These are phyloP conservation scores for Scolopax mira DNA, from an alignment of 2,113 vertebrate species.

Conservation along the genomic window DNA sequence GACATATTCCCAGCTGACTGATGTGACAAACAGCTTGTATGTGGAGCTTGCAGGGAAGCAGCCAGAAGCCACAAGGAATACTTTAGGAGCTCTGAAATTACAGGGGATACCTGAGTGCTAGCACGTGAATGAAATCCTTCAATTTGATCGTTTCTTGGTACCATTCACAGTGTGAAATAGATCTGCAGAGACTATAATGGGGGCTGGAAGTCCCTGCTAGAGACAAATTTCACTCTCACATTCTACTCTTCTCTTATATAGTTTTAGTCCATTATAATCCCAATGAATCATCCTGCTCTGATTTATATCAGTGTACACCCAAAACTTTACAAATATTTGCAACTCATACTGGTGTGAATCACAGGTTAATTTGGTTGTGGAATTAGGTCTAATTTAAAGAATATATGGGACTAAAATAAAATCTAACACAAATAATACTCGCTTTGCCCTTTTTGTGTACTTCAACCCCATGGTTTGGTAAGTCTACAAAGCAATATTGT, in stretches of 20 bases:
- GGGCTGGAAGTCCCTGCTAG: neutral
- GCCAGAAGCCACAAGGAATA: neutral
- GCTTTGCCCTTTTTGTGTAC: neutral
- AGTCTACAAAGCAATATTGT: neutral
- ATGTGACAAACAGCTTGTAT: rapidly evolving
- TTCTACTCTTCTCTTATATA: neutral
- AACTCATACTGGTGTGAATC: neutral
- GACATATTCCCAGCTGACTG: neutral
- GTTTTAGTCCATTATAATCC: neutral
- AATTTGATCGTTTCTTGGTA: neutral
- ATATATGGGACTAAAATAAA: neutral
- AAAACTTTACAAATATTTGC: neutral
- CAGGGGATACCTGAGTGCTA: neutral
- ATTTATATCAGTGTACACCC: neutral
- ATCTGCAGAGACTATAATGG: neutral
- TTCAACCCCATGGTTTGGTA: neutral
- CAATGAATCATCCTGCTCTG: neutral
- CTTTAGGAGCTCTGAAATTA: neutral
- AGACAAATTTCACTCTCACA: neutral
- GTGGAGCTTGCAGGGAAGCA: neutral
- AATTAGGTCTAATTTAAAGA: neutral
- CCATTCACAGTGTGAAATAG: neutral
- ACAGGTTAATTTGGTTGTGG: neutral
- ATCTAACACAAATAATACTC: neutral
- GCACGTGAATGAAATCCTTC: neutral